Percentiles rank a stretch among this genome's conserved stretches.
Conservation (phyloP, 1,140 invertebrate species). For the Bathynomus jamesi region DNA sequence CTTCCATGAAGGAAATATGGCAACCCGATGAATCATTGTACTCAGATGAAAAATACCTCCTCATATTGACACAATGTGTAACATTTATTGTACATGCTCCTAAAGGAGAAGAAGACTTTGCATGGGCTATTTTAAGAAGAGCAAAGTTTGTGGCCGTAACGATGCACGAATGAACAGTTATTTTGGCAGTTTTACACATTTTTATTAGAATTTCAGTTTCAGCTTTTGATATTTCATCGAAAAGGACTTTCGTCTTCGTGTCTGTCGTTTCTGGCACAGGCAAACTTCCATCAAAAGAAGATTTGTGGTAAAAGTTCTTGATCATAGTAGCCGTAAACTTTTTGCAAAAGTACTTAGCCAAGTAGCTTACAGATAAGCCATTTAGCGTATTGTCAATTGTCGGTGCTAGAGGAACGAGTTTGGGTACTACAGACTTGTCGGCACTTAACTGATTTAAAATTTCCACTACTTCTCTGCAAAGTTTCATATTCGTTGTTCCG, state of each 20-base stretch:
- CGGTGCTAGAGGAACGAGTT: background rate
- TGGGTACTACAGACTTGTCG: constrained; percentile 1
- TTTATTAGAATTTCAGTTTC: constrained; percentile 12
- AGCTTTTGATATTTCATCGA: constrained; percentile 14
- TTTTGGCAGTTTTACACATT: constrained; percentile 5
- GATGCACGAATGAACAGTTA: constrained; percentile 19
- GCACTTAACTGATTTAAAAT: constrained; percentile 17
- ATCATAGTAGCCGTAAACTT: constrained; percentile 10
- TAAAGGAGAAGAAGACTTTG: background rate
- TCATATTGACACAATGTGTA: constrained; percentile 16
- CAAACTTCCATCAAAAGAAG: constrained; percentile 3
- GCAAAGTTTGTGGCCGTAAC: constrained; percentile 12
- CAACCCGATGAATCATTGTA: constrained; percentile 14
- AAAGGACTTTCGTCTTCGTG: background rate
- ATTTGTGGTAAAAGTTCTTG: constrained; percentile 12
- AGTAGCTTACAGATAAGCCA: background rate
- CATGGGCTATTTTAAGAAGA: constrained; percentile 8
- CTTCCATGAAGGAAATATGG: constrained; percentile 1
- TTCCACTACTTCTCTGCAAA: constrained; percentile 17
- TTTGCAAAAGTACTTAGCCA: constrained; percentile 8
- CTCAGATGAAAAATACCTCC: constrained; percentile 11
- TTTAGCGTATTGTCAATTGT: background rate
- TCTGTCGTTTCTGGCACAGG: constrained; percentile 4
- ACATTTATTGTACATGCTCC: background rate
- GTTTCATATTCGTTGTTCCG: constrained; percentile 19